A percentile compares a stretch with the other conserved stretches of the same genome.
Evolutionary conservation across 2,888 invertebrate genomes (phyloP).

Genomic region (Melieria omissa): DNA sequence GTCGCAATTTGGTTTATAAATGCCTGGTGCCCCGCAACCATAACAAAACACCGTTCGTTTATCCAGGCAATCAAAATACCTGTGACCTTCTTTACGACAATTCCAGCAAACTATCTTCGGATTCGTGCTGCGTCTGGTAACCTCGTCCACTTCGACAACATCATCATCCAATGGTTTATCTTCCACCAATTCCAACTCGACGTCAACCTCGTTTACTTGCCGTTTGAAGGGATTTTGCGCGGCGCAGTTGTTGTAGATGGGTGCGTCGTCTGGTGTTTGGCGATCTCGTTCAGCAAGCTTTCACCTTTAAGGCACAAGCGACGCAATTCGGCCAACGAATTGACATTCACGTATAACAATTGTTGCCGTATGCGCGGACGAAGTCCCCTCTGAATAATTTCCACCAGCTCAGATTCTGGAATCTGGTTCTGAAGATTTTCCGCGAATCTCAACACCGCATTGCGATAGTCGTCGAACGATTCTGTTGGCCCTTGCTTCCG

Average conservation of each 20-base stretch:
- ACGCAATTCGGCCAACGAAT: conserved; percentile 5
- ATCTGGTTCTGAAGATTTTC: conserved; percentile 7
- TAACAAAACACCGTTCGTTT: conserved; percentile 27
- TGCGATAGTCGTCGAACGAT: conserved; percentile 19
- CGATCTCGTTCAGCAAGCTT: conserved; percentile 5
- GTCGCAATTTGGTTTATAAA: conserved; percentile 26
- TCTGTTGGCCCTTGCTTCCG: conserved; percentile 11
- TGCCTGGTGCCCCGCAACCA: conserved; percentile 15
- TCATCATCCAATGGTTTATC: no score
- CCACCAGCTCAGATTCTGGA: no score
- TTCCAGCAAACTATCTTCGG: conserved; percentile 22
- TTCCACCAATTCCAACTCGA: not conserved
- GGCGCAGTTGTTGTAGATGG: not conserved
- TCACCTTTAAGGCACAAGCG: conserved; percentile 22
- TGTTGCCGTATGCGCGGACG: conserved; percentile 14
- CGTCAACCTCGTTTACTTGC: not conserved
- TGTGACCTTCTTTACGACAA: conserved; percentile 17
- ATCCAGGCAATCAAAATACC: conserved; percentile 18
- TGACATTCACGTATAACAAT: conserved; percentile 20
- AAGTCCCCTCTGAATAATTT: conserved; percentile 10
- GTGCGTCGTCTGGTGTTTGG: not conserved
- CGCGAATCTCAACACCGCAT: conserved; percentile 9
- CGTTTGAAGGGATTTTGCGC: not conserved
- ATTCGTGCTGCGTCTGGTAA: not conserved
- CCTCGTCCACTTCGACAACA: not conserved